Percentiles rank a stretch among this genome's conserved stretches.
Evolutionary conservation across 1,140 invertebrate genomes (phyloP).

Genomic region (Atta texana): DNA sequence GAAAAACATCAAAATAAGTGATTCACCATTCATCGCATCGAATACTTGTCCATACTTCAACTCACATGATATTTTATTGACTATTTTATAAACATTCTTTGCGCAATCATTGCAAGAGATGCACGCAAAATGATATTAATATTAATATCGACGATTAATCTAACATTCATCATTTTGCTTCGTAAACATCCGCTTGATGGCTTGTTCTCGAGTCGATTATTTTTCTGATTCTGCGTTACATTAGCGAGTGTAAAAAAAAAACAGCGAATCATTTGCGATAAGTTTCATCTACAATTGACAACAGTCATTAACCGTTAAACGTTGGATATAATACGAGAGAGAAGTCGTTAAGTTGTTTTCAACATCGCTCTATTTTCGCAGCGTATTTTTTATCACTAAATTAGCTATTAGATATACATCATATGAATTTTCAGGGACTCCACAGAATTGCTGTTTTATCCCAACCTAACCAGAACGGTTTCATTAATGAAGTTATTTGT

Average conservation of each 20-base stretch:
- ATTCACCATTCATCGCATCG: conserved; percentile 2
- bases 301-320: conserved; percentile 40
- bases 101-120: conserved; percentile 4
- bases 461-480: conserved; percentile 23
- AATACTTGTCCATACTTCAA: not conserved
- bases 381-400: conserved; percentile 9
- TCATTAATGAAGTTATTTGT: conserved; percentile 40
- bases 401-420: not conserved
- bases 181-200: conserved; percentile 51
- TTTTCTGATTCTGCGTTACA: conserved; percentile 18
- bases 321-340: not conserved
- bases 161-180: conserved; percentile 23
- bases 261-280: not conserved
- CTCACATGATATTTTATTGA: not conserved
- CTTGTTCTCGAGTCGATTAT: not conserved
- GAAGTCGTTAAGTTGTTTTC: conserved; percentile 36
- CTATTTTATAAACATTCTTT: not conserved
- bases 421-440: conserved; percentile 6
- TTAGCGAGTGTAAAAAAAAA: conserved; percentile 1
- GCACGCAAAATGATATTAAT: conserved; percentile 23
- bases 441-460: conserved; percentile 7
- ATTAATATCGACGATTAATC: conserved; percentile 42
- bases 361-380: conserved; percentile 24
- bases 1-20: not conserved
- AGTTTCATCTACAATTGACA: conserved; percentile 5